Base-by-base conservation (phyloP, 2,113 vertebrate genomes). In the Neotoma lepida region DNA sequence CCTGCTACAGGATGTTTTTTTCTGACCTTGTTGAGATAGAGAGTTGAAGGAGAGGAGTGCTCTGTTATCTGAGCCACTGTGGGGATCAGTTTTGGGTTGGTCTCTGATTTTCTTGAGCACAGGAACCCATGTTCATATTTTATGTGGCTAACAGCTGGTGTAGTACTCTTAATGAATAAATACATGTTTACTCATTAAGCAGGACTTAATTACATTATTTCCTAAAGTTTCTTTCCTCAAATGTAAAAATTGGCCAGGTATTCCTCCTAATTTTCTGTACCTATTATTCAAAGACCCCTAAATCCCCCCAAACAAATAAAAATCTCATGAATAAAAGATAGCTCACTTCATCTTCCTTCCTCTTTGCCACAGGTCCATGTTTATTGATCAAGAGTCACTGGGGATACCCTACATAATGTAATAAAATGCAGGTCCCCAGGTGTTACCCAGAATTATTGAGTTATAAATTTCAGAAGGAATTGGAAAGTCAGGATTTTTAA, bases 241-340 rank as follows among this genome's bases (percentile, higher is more conserved):
- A 88, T 66, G 22, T 86, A 89, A 94, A 88, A 94, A 22, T 14
- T 70, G 70, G 63, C 68, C 22, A 51, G 13, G 0, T 14, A 44
- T 91, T 88, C 84, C 54, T 94, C 87, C 26, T 64, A 39, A 61
- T 63, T 91, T 84, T 51, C 76, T 46, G 44, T 17, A 84, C 6
- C 41, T 87, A 84, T 84, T 76, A 17, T 17, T n/a, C 66, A 33
- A 77, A 70, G 28, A 26, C 22, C 15, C 10, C 17, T 33, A 85
- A 51, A 63, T 51, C 64, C 66, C 58, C 46, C 22, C 6, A 66
- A 39, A 39, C 71, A 10, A 81, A 58, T 66, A 82, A 94, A 95
- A 88, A 41, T 18, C 26, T 22, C 33, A 35, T 74, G 58, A 61
- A 74, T 91, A 85, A 82, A 93, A 91, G 91, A 74, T n/a, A 85